Evolutionary conservation across 1,140 invertebrate species (phyloP), one percentile per base, ranked within the genome.

Genomic region (Drosophila arizonae): DNA sequence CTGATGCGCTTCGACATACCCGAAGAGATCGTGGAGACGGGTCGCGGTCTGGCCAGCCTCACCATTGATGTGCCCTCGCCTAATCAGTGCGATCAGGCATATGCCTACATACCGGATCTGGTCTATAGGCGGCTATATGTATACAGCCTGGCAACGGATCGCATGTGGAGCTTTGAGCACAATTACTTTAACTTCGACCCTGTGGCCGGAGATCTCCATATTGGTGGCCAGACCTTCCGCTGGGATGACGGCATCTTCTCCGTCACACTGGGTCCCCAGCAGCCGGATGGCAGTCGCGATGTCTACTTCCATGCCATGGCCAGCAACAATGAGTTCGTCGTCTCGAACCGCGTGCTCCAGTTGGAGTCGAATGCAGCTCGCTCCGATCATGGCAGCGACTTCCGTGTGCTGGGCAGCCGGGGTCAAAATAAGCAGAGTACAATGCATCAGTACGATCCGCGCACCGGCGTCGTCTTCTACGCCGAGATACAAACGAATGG

Each of bases 241-340:
- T 96, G 95, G 95, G 94, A 93, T 51, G 95, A 96, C 78, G 95
- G 95, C 1, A 91, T 96, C 5, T 96, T 96, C 82, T 95, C 95
- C 58, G 81, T 95, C 1, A 94, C 94, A 0, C 73, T 96, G 30
- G 94, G 94, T 0, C 93, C 93, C 0, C 81, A 93, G 2, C 92
- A 92, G 4, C 56, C 77, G 0, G 91, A 94, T 71, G 94, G 93
- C 8, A 94, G 92, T 76, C 93, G 93, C 43, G 93, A 92, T 28
- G 93, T 94, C 0, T 95, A 94, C 81, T 96, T 96, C 92, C 95
- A 96, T 89, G 92, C 95, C 0, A 93, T 96, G 93, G 93, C 94
- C 21, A 94, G 92, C 64, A 90, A 86, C 39, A 92, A 92, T n/a
- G 94, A 95, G 87, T 95, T 95, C 79, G 92, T 93, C 0, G 95